Evolutionary conservation across 2,113 vertebrate genomes (phyloP), one percentile per base, ranked within the genome.

Genomic region (Phrynosoma platyrhinos): DNA sequence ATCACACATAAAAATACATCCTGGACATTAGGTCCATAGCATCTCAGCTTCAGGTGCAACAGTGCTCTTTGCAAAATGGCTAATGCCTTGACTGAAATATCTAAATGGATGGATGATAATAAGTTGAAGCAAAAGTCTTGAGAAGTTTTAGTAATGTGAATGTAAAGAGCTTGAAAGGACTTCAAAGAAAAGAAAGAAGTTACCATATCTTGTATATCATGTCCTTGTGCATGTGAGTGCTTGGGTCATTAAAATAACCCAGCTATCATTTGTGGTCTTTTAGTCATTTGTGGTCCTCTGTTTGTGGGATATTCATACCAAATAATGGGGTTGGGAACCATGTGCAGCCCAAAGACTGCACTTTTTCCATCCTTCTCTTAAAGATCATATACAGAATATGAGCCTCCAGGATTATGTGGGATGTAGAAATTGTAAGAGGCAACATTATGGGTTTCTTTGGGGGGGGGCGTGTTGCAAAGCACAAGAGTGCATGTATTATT

Each of bases 151-250:
- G 8, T 80, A 69, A 66, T 20, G 13, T 12, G 82, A 72, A 27
- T 84, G 64, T 52, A 52, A 2, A 5, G 30, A 53, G 21, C 80
- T 88, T 88, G 79, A 88, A 88, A 87, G 79, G 55, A 62, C 42
- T 77, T 82, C 79, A 88, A 76, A 88, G 69, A 89, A 84, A 81
- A 83, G 74, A 21, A 88, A 42, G 21, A 86, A 42, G 1, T 89
- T 87, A 23, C 55, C 12, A 72, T 4, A 0, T 21, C 64, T 86
- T n/a, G 32, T 36, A n/a, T 23, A 25, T 23, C 27, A 27, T 21
- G 18, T 20, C 62, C 36, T 23, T 40, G 78, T 87, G 58, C 4
- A 20, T 79, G 7, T 62, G 40, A 55, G 21, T n/a, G 9, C 71
- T 90, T 36, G 77, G 20, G 47, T 76, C 78, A 42, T n/a, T 36